Evolutionary conservation across 2,797 vertebrate species (phyloP), one percentile per base, ranked within the genome.

Genomic region (Coranthus polyacanthus): DNA sequence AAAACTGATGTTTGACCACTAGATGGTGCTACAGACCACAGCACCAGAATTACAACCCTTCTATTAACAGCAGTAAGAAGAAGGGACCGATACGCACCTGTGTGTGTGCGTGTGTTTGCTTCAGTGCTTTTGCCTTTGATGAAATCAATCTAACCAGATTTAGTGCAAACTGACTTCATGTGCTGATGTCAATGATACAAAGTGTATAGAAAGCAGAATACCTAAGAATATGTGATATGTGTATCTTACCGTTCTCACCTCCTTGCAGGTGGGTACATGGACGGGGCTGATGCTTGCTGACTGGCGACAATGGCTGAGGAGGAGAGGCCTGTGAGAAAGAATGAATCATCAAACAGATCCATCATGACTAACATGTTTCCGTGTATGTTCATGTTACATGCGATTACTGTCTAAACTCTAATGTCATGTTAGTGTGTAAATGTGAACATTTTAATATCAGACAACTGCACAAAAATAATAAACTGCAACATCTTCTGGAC

Each of bases 291-390:
- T 76, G 96, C 95, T 75, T 98, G 97, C 88, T 98, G 97, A 93
- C 97, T 98, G 89, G 97, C 96, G 50, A 98, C 96, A 52, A 99
- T 98, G 91, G 97, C 97, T 85, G 97, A 97, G 46, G 96, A 97
- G 20, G 96, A 97, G 84, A 98, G 94, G 85, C 96, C 96, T 97
- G 90, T 80, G 82, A 76, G 85, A 87, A 77, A 46, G 73, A 62
- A 88, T 79, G 69, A 7, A 36, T 85, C 12, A 44, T 72, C 29
- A 68, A 17, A 50, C 6, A 13, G 21, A 24, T 34, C 39, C 58
- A 62, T 55, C 11, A 68, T 44, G 38, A 34, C 47, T 2, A 16
- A 42, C 22, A 3, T 24, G 22, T 24, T 24, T 24, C 22, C 22
- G 5, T 24, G 22, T 24, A 24, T 24, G 22, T 24, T 24, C 22